Evolutionary conservation across 2,113 vertebrate species (phyloP).

Genomic region (Rhinogobius similis): DNA sequence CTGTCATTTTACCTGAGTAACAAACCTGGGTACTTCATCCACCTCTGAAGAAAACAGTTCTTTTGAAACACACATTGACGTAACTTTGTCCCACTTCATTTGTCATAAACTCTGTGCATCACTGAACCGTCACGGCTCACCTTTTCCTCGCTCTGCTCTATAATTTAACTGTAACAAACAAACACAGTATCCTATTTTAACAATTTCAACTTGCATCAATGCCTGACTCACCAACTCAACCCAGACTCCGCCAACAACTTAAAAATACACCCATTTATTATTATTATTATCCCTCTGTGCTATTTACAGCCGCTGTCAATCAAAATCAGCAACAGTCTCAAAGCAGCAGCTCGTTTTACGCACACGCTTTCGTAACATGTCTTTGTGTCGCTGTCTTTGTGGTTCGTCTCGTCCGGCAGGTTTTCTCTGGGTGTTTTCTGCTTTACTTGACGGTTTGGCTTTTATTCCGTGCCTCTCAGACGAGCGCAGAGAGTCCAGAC

Average conservation of each 20-base stretch:
- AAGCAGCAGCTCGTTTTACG: conserved; percentile 3
- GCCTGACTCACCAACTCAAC: not conserved
- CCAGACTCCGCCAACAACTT: not conserved
- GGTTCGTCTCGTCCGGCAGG: conserved; percentile 59
- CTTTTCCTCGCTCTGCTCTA: not conserved
- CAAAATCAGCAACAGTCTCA: not conserved
- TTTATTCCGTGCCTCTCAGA: conserved; percentile 13
- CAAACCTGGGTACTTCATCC: too few species aligned
- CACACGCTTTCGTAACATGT: conserved; percentile 13
- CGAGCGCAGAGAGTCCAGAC: not conserved
- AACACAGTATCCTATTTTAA: not conserved
- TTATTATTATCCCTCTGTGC: not conserved
- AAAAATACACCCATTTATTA: not conserved
- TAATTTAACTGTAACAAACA: not conserved
- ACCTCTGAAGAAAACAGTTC: too few species aligned
- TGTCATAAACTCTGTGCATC: not conserved
- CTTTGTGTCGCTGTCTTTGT: conserved; percentile 9
- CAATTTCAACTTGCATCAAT: not conserved
- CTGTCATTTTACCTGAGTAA: too few species aligned
- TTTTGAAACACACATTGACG: not conserved
- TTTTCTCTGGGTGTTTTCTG: conserved; percentile 36
- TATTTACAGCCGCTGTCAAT: not conserved
- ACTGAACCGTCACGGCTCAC: not conserved
- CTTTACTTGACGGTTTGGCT: not conserved
- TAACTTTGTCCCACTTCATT: too few species aligned